Evolutionary conservation across 1,140 invertebrate genomes (phyloP).

Genomic region (Drosophila grimshawi): DNA sequence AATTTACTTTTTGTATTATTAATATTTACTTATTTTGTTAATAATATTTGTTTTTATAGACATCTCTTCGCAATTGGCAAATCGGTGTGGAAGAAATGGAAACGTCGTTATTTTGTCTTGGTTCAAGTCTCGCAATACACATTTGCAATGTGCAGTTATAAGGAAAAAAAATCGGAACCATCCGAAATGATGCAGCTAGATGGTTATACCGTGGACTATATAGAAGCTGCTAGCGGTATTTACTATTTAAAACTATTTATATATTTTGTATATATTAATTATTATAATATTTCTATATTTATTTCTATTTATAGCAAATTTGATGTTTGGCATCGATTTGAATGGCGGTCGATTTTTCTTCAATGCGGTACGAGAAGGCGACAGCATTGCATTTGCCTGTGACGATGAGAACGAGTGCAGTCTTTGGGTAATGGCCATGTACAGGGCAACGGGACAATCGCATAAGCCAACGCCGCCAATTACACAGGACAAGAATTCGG

Average conservation of each 20-base stretch:
- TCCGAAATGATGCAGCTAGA: conserved; percentile 99
- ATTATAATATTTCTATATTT: conserved; percentile 62
- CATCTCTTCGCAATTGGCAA: conserved; percentile 98
- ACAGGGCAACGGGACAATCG: conserved; percentile 98
- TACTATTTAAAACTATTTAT: conserved; percentile 17
- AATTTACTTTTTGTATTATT: conserved; percentile 7
- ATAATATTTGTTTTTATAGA: conserved; percentile 86
- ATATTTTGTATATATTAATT: conserved; percentile 20
- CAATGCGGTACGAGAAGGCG: conserved; percentile 99
- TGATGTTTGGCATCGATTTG: conserved; percentile 95
- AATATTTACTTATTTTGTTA: conserved; percentile 52
- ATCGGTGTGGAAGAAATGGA: conserved; percentile 99
- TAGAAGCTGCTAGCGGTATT: conserved; percentile 94
- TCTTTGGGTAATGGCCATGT: conserved; percentile 99
- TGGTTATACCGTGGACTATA: conserved; percentile 99
- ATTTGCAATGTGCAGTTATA: conserved; percentile 99
- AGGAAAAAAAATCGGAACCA: conserved; percentile 99
- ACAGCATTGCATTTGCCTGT: conserved; percentile 98
- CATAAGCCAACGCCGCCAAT: conserved; percentile 98
- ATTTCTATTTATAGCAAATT: conserved; percentile 88
- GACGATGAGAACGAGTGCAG: conserved; percentile 99
- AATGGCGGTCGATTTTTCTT: conserved; percentile 97
- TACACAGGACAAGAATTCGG: conserved; percentile 93
- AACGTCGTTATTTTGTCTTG: conserved; percentile 98
- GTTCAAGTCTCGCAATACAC: conserved; percentile 99